These are phyloP conservation scores for Edolisoma coerulescens DNA, from an alignment of 2,113 vertebrate genomes.

Conservation along the genomic window DNA sequence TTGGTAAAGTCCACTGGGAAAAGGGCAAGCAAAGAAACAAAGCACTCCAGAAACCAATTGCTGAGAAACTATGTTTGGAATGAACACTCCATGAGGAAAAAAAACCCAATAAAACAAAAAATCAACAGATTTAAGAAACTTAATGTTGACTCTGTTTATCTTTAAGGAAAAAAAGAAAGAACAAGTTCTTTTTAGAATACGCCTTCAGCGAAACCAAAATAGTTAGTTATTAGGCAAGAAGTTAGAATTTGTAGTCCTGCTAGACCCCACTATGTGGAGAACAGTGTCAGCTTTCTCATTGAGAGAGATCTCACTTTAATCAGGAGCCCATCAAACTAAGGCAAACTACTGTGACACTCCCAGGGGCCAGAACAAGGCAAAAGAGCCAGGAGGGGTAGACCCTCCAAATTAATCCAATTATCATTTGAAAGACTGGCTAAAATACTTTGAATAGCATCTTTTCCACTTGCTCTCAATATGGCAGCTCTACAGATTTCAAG, in stretches of 20 bases:
- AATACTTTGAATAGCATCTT: neutral
- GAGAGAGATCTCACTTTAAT: neutral
- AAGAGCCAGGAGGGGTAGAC: neutral
- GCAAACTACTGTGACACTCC: neutral
- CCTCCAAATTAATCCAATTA: neutral
- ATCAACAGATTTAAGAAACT: neutral
- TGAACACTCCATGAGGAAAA: neutral
- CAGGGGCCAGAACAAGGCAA: neutral
- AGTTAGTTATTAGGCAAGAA: neutral
- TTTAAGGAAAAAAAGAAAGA: neutral
- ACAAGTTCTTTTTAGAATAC: neutral
- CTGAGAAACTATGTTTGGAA: neutral
- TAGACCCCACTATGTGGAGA: neutral
- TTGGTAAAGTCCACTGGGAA: neutral
- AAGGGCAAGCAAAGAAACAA: neutral
- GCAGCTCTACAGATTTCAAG: neutral
- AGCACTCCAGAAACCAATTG: neutral
- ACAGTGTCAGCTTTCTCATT: neutral
- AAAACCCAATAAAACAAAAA: neutral
- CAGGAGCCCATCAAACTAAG: neutral
- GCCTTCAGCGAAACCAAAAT: neutral
- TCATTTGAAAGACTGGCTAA: neutral
- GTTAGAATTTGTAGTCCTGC: neutral
- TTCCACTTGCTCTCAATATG: neutral
- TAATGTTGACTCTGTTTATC: neutral